Evolutionary conservation across 1,140 invertebrate genomes (phyloP).

Genomic region (Brachystomella parvula): DNA sequence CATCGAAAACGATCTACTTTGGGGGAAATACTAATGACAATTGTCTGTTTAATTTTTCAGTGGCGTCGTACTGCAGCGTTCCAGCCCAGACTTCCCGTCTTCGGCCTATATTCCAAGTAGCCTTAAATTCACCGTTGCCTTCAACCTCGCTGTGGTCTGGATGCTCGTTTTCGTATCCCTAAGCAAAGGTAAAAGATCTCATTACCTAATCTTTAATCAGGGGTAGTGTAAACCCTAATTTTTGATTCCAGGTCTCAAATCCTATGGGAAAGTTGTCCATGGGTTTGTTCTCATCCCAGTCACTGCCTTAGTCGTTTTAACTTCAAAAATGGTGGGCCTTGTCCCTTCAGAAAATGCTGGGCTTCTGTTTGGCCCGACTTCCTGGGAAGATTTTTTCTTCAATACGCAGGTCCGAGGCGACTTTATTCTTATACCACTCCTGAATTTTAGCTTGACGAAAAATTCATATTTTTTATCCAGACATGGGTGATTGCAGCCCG

Average conservation of each 20-base stretch:
- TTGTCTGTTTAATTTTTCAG: constrained; percentile 48
- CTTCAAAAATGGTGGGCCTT: constrained; percentile 63
- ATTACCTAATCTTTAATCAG: not conserved
- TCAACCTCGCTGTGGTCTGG: constrained; percentile 83
- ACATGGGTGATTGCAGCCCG: constrained; percentile 79
- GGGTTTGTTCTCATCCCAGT: constrained; percentile 63
- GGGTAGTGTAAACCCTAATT: constrained; percentile 2
- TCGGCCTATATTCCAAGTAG: constrained; percentile 40
- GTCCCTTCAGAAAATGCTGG: constrained; percentile 55
- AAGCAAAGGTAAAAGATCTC: constrained; percentile 58
- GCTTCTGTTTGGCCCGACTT: constrained; percentile 63
- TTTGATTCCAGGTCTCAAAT: constrained; percentile 55
- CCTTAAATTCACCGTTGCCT: constrained; percentile 76
- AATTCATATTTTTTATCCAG: constrained; percentile 45
- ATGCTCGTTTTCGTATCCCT: constrained; percentile 80
- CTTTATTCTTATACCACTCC: not conserved
- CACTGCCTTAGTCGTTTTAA: constrained; percentile 61
- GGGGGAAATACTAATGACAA: not conserved
- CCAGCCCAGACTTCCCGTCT: constrained; percentile 46
- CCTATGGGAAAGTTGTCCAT: constrained; percentile 74
- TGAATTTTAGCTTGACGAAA: constrained; percentile 10
- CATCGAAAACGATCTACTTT: constrained; percentile 1
- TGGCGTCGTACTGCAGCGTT: constrained; percentile 65
- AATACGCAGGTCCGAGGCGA: constrained; percentile 55
- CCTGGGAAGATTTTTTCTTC: constrained; percentile 74